Evolutionary conservation across 2,113 vertebrate species (phyloP), one percentile per base, ranked within the genome.

Genomic region (Pelecanoides urinatrix): DNA sequence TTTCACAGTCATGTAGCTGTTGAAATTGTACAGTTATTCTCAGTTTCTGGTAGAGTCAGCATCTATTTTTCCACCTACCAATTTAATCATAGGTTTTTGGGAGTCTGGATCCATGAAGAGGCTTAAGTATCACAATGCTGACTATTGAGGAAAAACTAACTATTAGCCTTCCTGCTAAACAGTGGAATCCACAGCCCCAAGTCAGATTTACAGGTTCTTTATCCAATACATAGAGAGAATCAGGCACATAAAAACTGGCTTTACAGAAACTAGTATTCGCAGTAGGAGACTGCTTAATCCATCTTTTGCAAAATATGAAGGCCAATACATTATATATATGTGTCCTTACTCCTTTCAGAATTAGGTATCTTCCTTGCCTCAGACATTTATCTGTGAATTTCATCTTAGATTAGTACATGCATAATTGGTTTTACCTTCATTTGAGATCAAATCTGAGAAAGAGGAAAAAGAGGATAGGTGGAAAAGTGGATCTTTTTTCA

Each of bases 11-110:
- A 56, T 65, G 62, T 72, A 90, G 78, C n/a, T 93, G 49, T 68
- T 92, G 75, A 95, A 94, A 96, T 91, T 94, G 68, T 95, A 91
- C 77, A 59, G 59, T 89, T 86, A 70, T 87, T 90, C 88, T 87
- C 70, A 20, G 36, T 66, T 97, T 96, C 72, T 88, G 20, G 91
- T 86, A 84, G 55, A 94, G 83, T 86, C 76, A 95, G 89, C 91
- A 97, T 63, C 47, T 86, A 71, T 72, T 94, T 96, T 95, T 88
- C 65, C 47, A 95, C n/a, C 50, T 81, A 67, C 65, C 47, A 91
- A 34, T 91, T 92, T 95, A 92, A 91, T 95, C 29, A 86, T 13
- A 77, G 42, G 7, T 66, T 65, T 96, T 92, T 1, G 0, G 32
- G 36, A 96, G 55, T 70, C 36, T 91, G 61, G 45, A 89, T 89